Conservation (phyloP, 2,797 vertebrate genomes). For the Eurystomus glaucurus region DNA sequence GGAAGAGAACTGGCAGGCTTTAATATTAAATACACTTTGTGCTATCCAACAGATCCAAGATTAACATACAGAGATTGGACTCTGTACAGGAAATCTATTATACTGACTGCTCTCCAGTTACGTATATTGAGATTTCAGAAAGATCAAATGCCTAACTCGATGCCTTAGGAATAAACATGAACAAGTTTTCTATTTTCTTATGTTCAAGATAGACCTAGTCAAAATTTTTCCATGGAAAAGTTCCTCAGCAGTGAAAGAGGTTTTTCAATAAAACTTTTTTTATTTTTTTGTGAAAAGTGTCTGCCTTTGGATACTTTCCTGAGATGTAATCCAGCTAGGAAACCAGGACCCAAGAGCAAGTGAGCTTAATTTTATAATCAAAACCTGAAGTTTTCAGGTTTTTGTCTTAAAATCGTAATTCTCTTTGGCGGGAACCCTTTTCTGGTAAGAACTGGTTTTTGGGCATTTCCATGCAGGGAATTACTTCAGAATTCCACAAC, state of each 20-base stretch:
- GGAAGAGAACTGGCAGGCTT: constrained; percentile 34
- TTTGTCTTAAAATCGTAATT: neutral
- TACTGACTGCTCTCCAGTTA: neutral
- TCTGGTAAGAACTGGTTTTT: neutral
- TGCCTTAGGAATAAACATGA: neutral
- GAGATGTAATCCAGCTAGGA: constrained; percentile 12
- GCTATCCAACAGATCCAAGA: constrained; percentile 35
- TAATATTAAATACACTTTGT: constrained; percentile 7
- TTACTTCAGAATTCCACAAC: neutral
- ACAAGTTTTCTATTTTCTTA: neutral
- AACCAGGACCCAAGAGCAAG: neutral
- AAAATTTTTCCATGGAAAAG: constrained; percentile 2
- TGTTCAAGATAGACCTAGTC: neutral
- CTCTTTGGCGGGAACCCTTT: neutral
- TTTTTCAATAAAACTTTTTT: neutral
- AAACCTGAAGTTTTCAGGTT: neutral
- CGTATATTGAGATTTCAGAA: constrained; percentile 12
- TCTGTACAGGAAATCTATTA: constrained; percentile 8
- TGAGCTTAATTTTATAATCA: neutral
- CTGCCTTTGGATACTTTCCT: neutral
- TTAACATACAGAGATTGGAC: constrained; percentile 41
- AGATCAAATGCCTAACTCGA: neutral
- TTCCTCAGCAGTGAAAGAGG: neutral
- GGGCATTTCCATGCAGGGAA: neutral
- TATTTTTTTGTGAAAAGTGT: constrained; percentile 1